These are phyloP conservation scores for Lycaon pictus DNA, from an alignment of 2,113 vertebrate genomes.

Conservation along the genomic window DNA sequence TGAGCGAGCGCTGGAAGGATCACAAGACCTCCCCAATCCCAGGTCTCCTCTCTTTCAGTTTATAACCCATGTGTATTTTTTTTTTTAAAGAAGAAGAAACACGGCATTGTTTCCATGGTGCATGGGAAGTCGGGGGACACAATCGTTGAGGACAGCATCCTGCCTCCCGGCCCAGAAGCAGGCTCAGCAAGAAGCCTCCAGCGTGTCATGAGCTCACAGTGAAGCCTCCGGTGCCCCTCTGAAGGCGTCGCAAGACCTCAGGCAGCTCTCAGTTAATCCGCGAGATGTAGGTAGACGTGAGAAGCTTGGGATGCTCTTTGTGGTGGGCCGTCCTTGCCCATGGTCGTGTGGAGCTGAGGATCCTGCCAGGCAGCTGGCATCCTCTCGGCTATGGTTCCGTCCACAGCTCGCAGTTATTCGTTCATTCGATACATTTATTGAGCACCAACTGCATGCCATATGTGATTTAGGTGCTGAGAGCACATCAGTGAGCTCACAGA, in stretches of 20 bases:
- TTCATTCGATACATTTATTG: background rate
- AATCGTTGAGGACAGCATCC: background rate
- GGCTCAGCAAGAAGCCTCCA: background rate
- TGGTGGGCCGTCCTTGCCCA: background rate
- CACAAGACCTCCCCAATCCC: background rate
- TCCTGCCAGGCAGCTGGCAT: accelerated
- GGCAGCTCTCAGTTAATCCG: no score
- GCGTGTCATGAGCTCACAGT: accelerated
- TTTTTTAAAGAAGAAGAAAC: background rate
- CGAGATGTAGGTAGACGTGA: accelerated
- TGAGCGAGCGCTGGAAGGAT: background rate
- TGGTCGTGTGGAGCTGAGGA: accelerated
- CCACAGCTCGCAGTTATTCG: background rate
- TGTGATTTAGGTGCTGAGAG: background rate
- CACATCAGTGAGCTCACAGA: background rate
- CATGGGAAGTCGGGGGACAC: background rate
- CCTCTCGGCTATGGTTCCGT: background rate
- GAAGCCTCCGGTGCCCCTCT: no score
- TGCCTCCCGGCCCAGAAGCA: no score
- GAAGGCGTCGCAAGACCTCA: background rate
- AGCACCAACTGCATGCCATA: background rate
- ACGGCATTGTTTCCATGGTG: background rate
- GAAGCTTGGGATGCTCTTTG: accelerated
- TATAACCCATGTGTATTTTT: background rate
- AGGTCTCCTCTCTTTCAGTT: background rate